A percentile compares a stretch with the other conserved stretches of the same genome.
These are phyloP conservation scores for Nicator chloris DNA, from an alignment of 2,113 vertebrate species.

Conservation along the genomic window DNA sequence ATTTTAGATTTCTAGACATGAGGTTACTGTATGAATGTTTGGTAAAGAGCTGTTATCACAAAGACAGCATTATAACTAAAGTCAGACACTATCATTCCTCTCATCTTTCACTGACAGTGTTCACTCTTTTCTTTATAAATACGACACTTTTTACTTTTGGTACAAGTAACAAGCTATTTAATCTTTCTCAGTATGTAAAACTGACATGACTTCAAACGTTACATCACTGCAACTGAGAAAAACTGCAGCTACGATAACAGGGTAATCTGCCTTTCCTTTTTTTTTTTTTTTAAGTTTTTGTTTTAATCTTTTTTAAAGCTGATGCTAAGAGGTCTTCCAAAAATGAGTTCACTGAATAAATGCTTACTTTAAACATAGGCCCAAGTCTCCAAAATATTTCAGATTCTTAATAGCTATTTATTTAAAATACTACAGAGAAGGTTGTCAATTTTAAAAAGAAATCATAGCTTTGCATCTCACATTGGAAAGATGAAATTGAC, in stretches of 20 bases:
- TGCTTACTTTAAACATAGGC: not conserved
- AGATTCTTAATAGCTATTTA: not conserved
- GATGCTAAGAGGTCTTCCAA: not conserved
- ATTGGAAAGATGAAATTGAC: not conserved
- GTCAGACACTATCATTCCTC: not conserved
- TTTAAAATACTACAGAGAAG: not conserved
- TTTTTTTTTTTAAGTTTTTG: not conserved
- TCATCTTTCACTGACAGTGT: not conserved
- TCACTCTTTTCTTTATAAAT: not conserved
- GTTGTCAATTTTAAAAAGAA: not conserved
- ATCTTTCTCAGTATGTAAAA: not conserved
- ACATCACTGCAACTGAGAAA: not conserved
- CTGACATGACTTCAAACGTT: not conserved
- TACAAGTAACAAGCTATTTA: not conserved
- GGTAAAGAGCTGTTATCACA: not conserved
- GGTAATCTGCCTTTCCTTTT: not conserved
- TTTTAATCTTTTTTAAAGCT: not conserved
- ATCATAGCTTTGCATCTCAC: not conserved
- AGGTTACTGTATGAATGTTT: not conserved
- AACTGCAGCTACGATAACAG: not conserved
- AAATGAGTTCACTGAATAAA: not conserved
- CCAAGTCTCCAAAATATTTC: not conserved
- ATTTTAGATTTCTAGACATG: not conserved
- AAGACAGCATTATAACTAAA: not conserved
- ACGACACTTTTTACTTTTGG: not conserved